Conservation (phyloP, 2,888 invertebrate genomes). For the Oscheius sp. region DNA sequence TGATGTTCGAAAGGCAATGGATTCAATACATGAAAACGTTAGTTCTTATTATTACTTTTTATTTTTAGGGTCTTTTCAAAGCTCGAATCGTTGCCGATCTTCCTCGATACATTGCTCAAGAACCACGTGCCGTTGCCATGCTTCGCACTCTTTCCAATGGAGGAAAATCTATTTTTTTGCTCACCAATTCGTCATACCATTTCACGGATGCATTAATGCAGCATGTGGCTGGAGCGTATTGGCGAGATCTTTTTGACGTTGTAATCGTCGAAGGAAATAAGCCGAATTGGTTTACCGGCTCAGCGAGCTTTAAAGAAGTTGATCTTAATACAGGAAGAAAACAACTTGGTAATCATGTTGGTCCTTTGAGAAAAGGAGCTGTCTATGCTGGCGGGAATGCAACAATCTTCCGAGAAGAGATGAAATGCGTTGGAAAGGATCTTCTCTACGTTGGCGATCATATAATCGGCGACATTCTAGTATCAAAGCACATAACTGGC, state of each 20-base stretch:
- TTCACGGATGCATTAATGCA: slow-evolving; percentile 81
- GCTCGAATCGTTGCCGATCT: slow-evolving; percentile 86
- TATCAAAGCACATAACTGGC: slow-evolving; percentile 86
- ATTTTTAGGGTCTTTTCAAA: slow-evolving; percentile 85
- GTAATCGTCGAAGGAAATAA: slow-evolving; percentile 96
- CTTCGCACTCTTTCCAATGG: slow-evolving; percentile 87
- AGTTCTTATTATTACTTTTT: slow-evolving; percentile 19
- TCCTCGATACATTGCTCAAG: slow-evolving; percentile 83
- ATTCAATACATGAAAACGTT: slow-evolving; percentile 79
- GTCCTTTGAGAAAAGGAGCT: slow-evolving; percentile 80
- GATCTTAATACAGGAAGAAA: slow-evolving; percentile 81
- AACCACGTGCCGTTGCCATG: slow-evolving; percentile 88
- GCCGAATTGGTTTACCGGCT: slow-evolving; percentile 95
- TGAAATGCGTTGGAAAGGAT: slow-evolving; percentile 95
- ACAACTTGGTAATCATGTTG: slow-evolving; percentile 90
- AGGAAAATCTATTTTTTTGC: slow-evolving; percentile 90
- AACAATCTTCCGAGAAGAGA: slow-evolving; percentile 94
- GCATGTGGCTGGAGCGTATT: slow-evolving; percentile 79
- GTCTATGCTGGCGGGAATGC: slow-evolving; percentile 83
- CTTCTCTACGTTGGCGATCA: slow-evolving; percentile 98
- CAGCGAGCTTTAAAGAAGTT: slow-evolving; percentile 77
- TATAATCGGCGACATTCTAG: slow-evolving; percentile 96
- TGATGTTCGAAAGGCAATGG: slow-evolving; percentile 92
- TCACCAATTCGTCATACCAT: slow-evolving; percentile 95
- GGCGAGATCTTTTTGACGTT: slow-evolving; percentile 95